Evolutionary conservation across 2,113 vertebrate genomes (phyloP), one percentile per base, ranked within the genome.

Genomic region (Ophthalmolycus amberensis): DNA sequence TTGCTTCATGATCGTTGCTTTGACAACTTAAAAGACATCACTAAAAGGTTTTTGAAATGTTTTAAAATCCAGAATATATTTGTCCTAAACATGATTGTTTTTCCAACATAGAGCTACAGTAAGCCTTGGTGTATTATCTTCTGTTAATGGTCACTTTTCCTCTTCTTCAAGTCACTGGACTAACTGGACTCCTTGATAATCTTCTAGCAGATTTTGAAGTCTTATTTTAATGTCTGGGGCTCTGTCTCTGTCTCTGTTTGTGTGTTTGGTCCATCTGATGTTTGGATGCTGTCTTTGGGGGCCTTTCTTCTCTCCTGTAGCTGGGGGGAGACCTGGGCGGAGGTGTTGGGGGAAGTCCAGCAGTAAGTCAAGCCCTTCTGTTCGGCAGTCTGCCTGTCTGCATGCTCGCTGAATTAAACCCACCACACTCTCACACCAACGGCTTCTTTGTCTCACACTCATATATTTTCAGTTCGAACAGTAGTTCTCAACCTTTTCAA

Each of bases 301-400:
- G 71, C 79, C 84, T 92, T 68, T 93, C 79, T 88, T 94, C 70
- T 94, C 87, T 94, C 78, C 92, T 98, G 90, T 96, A 99, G 98
- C 97, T 99, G 95, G 98, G 98, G 94, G 98, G 98, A 96, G 98
- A 99, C 95, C 97, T 99, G 95, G 97, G 97, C 95, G 98, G 97
- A 95, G 98, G 98, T 96, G 99, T 99, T 96, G 98, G 98, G 94
- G 98, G 98, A 96, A 99, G 98, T 96, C 98, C 98, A 94, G 98
- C 98, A 96, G 98, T 99, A 99, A 99, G 98, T 98, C 92, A 48
- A 85, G 95, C 92, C 86, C 27, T 75, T 96, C 94, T 88, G 92
- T 94, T 79, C 65, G 67, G 78, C 83, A 38, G 62, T 80, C 87
- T 77, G 75, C 71, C 54, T 73, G 32, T 82, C 76, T 90, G 87